phyloP scores from a whole-genome alignment of 2,888 invertebrate genomes.

The Macrophya annulata region DNA sequence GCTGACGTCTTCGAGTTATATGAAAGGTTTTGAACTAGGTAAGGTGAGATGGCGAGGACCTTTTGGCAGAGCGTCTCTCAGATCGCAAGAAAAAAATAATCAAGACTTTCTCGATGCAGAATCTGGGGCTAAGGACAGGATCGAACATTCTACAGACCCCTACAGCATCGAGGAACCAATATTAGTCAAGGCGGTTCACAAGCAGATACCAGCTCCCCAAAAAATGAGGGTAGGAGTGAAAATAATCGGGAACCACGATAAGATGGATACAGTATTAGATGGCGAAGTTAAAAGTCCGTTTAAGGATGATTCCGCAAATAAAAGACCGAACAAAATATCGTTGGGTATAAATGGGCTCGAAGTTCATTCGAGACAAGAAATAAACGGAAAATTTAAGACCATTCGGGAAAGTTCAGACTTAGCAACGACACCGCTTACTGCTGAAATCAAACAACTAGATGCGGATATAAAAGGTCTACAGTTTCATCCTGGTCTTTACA shows the following conservation, averaged over 20 bases:
- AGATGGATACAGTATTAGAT: neutral
- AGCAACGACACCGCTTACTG: slow-evolving; percentile 23
- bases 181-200: slow-evolving; percentile 27
- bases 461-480: slow-evolving; percentile 14
- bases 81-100: neutral
- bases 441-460: slow-evolving; percentile 21
- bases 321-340: slow-evolving; percentile 6
- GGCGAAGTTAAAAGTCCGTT: neutral
- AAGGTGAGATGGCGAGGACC: slow-evolving; percentile 55
- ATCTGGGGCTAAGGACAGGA: neutral
- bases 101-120: neutral
- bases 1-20: slow-evolving; percentile 19
- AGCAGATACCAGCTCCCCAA: slow-evolving; percentile 24
- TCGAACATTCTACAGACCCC: neutral
- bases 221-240: slow-evolving; percentile 36
- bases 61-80: slow-evolving; percentile 8
- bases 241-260: neutral
- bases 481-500: neutral
- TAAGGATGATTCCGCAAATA: neutral
- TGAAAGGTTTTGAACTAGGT: slow-evolving; percentile 41
- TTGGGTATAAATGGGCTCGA: neutral
- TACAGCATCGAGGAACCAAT: neutral
- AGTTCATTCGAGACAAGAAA: neutral
- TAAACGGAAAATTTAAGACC: neutral
- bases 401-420: neutral